Evolutionary conservation across 2,797 vertebrate species (phyloP).

Genomic region (Poecilia picta): DNA sequence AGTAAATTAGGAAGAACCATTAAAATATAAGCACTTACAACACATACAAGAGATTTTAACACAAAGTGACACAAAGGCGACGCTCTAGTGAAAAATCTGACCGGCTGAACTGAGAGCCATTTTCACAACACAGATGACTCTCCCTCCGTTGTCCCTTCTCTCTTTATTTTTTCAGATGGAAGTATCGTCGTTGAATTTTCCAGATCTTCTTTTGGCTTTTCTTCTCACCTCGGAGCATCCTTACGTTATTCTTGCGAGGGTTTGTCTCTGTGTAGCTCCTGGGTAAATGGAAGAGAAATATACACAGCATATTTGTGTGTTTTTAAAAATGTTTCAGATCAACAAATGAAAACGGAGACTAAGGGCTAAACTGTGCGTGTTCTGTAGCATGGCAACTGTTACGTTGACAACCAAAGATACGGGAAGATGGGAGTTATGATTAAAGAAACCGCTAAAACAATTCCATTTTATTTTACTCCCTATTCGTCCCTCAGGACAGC

Average conservation of each 20-base stretch:
- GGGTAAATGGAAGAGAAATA: neutral
- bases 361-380: constrained; percentile 15
- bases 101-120: neutral
- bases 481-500: constrained; percentile 1
- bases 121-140: neutral
- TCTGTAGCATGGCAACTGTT: constrained; percentile 56
- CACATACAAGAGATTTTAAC: neutral
- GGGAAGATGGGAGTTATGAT: constrained; percentile 31
- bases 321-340: neutral
- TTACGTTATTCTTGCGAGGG: neutral
- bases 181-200: constrained; percentile 30
- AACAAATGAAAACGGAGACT: neutral
- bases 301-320: neutral
- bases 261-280: constrained; percentile 6
- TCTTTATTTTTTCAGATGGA: constrained; percentile 10
- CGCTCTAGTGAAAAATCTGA: neutral
- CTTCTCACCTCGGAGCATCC: constrained; percentile 20
- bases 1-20: neutral
- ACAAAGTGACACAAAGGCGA: neutral
- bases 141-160: neutral
- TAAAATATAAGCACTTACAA: neutral
- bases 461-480: neutral
- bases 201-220: constrained; percentile 27
- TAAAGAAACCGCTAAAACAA: constrained; percentile 32
- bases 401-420: constrained; percentile 44